Percentiles rank a stretch among this genome's conserved stretches.
Evolutionary conservation across 2,797 vertebrate genomes (phyloP).

Genomic region (Octomys mimax): DNA sequence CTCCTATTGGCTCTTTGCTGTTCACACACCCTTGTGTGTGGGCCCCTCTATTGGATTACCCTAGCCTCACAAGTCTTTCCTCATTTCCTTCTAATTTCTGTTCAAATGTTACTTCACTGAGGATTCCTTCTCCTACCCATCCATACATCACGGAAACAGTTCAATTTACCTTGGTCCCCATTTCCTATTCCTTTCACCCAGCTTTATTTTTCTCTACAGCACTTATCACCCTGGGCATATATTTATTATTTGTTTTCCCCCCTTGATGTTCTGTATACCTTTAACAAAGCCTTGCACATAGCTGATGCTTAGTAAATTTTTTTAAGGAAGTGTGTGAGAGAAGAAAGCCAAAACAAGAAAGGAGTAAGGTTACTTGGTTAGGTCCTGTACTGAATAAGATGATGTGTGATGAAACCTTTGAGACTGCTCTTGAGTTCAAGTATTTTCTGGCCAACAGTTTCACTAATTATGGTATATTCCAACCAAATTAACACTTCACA

Average conservation of each 20-base stretch:
- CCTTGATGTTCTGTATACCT: background rate
- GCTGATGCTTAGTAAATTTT: background rate
- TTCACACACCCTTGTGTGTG: background rate
- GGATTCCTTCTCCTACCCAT: background rate
- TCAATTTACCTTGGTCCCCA: background rate
- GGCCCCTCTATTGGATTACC: background rate
- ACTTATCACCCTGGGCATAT: background rate
- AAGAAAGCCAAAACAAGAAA: background rate
- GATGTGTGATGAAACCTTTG: background rate
- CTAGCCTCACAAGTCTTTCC: background rate
- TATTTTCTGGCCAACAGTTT: background rate
- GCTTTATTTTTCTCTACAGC: background rate
- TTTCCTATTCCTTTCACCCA: background rate
- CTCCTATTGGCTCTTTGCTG: background rate
- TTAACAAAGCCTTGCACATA: background rate
- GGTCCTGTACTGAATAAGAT: background rate
- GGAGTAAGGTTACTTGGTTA: background rate
- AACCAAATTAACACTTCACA: background rate
- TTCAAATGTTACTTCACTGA: background rate
- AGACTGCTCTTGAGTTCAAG: background rate
- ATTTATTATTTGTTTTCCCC: background rate
- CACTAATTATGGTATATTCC: background rate
- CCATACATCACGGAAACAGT: background rate
- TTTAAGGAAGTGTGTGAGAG: background rate
- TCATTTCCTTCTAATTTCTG: background rate